Percentiles rank a stretch among this genome's conserved stretches.
phyloP scores from a whole-genome alignment of 2,888 invertebrate genomes.

The Reticulitermes lucifugus region DNA sequence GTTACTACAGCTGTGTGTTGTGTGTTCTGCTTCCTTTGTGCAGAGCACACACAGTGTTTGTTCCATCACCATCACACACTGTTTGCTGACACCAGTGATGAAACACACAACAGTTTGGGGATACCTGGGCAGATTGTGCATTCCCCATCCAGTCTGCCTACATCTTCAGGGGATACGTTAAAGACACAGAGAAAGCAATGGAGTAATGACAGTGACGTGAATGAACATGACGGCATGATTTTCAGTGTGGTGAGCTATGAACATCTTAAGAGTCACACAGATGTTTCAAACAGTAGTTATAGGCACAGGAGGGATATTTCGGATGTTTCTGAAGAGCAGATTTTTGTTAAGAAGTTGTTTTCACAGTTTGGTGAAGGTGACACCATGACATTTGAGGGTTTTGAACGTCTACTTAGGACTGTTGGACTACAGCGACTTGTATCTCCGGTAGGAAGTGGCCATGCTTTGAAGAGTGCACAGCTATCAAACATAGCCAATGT shows the following conservation, averaged over 20 bases:
- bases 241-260: no score
- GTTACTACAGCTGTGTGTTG: slow-evolving; percentile 48
- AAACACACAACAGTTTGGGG: neutral
- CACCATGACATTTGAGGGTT: slow-evolving; percentile 73
- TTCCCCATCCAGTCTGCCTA: no score
- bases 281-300: neutral
- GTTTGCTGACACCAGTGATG: neutral
- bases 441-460: neutral
- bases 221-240: neutral
- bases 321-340: neutral
- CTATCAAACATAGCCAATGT: slow-evolving; percentile 4
- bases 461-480: slow-evolving; percentile 3
- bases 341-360: slow-evolving; percentile 70
- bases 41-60: slow-evolving; percentile 47
- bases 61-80: slow-evolving; percentile 11
- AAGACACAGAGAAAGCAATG: neutral
- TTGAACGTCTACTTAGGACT: slow-evolving; percentile 74
- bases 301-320: neutral
- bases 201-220: neutral
- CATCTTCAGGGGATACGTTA: no score
- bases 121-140: no score
- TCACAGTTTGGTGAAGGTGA: slow-evolving; percentile 73
- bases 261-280: no score
- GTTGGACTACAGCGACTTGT: slow-evolving; percentile 67
- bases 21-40: slow-evolving; percentile 50